Evolutionary conservation across 2,888 invertebrate species (phyloP), one percentile per base, ranked within the genome.

Genomic region (Lepidochrysops patricia): DNA sequence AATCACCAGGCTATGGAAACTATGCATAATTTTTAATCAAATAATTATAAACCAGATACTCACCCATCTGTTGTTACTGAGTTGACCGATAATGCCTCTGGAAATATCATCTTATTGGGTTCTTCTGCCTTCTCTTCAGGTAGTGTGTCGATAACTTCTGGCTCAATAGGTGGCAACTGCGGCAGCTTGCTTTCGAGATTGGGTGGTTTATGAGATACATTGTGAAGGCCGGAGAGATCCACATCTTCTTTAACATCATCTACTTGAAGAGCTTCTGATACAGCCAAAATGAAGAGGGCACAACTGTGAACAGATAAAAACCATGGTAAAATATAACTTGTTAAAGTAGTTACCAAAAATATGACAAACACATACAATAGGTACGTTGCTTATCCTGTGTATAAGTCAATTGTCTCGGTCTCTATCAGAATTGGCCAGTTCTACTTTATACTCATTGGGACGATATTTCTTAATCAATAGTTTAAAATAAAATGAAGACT

Each of bases 231-330:
- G 26, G 87, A 88, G 29, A 85, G 69, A 64, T 87, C 87, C 12
- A 84, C 78, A 32, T 79, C 77, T 23, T 72, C 66, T 57, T 74
- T 73, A 50, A 67, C 70, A 63, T 73, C 75, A 60, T 84, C 84
- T 35, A 72, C 77, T 65, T 84, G 84, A 67, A 89, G 84, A 68
- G 82, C 89, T 74, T 92, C 91, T 35, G 91, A 90, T 61, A 91
- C 90, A 71, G 91, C 91, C 72, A 92, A 81, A 66, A 91, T 77
- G 77, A 91, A 91, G 66, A 92, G 80, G 66, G 91, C 86, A 75
- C 91, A 90, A 79, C 92, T 92, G 84, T 68, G 77, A 71, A 73
- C 27, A 59, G 61, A 54, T 54, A 9, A 54, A 6, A 13, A 57
- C 57, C 48, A 25, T 52, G 48, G 29, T 13, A 48, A 35, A 64